phyloP scores from a whole-genome alignment of 2,113 vertebrate species.

The Jaculus jaculus region DNA sequence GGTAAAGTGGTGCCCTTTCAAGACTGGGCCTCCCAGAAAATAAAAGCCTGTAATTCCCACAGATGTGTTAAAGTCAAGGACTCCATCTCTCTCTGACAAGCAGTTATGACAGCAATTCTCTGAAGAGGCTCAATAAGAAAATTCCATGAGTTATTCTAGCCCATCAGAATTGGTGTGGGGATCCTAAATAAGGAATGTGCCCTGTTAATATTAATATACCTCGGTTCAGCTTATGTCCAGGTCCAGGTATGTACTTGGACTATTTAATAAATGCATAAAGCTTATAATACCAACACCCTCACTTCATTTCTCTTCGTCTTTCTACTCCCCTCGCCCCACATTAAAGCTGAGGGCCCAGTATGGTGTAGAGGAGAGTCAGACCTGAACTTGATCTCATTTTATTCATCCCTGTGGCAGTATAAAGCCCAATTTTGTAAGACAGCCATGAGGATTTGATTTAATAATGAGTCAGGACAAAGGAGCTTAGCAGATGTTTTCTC shows the following conservation, averaged over 20 bases:
- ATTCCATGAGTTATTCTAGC: neutral
- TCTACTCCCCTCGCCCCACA: neutral
- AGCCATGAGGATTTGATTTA: neutral
- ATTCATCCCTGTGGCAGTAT: neutral
- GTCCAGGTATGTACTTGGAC: neutral
- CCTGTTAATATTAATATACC: neutral
- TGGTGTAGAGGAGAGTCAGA: neutral
- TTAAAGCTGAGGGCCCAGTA: neutral
- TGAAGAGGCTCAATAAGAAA: constrained; percentile 15
- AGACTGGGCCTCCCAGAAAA: constrained; percentile 23
- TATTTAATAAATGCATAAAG: constrained; percentile 3
- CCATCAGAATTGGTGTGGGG: neutral
- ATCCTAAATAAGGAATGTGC: constrained; percentile 34
- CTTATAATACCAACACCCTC: too few relatives aligned
- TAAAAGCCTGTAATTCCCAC: constrained; percentile 45
- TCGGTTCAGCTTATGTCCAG: neutral
- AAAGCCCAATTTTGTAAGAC: neutral
- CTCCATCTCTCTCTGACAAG: constrained; percentile 10
- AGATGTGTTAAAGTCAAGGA: neutral
- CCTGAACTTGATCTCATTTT: neutral
- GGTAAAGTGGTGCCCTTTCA: constrained; percentile 43
- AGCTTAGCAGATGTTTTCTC: neutral
- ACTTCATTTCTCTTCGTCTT: neutral
- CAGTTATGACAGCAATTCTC: constrained; percentile 49
- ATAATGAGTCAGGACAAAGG: neutral